Evolutionary conservation across 2,113 vertebrate genomes (phyloP).

Genomic region (Tupaia chinensis): DNA sequence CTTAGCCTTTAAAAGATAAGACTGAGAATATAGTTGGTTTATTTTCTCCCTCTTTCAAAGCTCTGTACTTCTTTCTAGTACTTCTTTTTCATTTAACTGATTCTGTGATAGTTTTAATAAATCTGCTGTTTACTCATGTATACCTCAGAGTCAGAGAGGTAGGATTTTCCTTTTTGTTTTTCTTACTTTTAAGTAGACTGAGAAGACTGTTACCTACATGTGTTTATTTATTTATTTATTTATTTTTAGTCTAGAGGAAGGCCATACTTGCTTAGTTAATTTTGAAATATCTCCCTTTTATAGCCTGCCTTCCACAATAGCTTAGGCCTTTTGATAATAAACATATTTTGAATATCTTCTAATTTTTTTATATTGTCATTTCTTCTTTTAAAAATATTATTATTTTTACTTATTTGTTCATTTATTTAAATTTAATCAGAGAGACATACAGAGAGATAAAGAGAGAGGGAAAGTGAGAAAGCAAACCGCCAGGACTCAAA

Average conservation of each 20-base stretch:
- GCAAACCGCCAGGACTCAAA: too few relatives aligned
- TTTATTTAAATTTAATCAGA: too few relatives aligned
- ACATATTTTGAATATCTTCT: constrained; percentile 17
- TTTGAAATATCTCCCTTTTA: neutral
- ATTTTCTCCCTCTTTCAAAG: neutral
- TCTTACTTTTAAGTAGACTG: neutral
- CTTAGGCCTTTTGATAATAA: constrained; percentile 9
- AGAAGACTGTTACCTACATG: neutral
- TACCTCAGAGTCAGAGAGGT: neutral
- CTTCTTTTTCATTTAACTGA: neutral
- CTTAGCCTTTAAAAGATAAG: neutral
- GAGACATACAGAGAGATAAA: too few relatives aligned
- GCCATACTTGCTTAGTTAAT: neutral
- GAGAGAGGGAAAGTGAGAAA: too few relatives aligned
- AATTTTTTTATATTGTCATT: neutral
- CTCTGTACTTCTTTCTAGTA: constrained; percentile 19
- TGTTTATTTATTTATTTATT: neutral
- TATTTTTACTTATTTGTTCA: too few relatives aligned
- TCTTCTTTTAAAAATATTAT: neutral
- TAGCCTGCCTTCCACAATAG: neutral
- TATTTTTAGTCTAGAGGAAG: neutral
- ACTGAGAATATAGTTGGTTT: neutral
- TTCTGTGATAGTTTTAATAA: neutral
- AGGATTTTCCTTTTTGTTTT: constrained; percentile 15
- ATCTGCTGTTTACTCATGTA: neutral